These are phyloP conservation scores for Neelides sp. DNA, from an alignment of 1,140 invertebrate genomes.

Conservation along the genomic window DNA sequence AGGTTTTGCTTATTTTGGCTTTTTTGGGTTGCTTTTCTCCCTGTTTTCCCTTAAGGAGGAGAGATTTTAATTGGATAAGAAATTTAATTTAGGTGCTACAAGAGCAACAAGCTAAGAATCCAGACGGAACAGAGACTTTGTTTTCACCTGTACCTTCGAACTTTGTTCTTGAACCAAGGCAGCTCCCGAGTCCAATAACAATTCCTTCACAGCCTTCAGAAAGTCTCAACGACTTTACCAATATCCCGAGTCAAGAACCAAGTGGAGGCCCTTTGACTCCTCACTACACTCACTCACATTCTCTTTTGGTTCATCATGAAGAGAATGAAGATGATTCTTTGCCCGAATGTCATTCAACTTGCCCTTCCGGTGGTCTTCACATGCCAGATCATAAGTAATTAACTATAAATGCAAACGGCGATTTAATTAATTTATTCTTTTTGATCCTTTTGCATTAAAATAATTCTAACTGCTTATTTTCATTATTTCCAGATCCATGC, in stretches of 20 bases:
- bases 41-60: no score
- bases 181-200: not conserved
- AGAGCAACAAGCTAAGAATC: no score
- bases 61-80: no score
- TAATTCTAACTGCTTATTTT: not conserved
- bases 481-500: conserved; percentile 36
- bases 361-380: conserved; percentile 45
- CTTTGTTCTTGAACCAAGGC: not conserved
- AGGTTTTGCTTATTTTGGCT: conserved; percentile 33
- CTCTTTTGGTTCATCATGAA: no score
- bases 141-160: not conserved
- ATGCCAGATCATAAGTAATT: conserved; percentile 40
- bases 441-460: conserved; percentile 1
- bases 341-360: conserved; percentile 40
- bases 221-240: not conserved
- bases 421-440: no score
- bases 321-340: conserved; percentile 25
- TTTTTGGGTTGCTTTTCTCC: no score
- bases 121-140: no score
- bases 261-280: conserved; percentile 24
- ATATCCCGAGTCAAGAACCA: not conserved
- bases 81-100: no score
- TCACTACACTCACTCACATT: no score
- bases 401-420: not conserved
- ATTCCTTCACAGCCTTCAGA: not conserved